phyloP scores from a whole-genome alignment of 2,797 vertebrate genomes.

The Myiotriccus ornatus region DNA sequence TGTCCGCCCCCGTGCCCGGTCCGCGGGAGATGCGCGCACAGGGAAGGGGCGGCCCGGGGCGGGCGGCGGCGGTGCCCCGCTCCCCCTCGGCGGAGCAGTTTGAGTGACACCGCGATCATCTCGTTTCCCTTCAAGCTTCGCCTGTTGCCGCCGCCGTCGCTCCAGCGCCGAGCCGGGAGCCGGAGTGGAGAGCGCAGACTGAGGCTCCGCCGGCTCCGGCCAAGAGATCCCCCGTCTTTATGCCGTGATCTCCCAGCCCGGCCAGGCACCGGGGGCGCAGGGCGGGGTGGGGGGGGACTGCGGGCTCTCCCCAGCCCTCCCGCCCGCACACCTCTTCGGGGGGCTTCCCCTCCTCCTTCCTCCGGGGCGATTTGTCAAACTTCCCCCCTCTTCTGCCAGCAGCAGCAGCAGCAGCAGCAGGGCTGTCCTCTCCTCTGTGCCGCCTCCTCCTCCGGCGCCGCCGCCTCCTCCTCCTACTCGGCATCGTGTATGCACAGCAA shows the following conservation, averaged over 20 bases:
- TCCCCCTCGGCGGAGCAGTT: constrained; percentile 80
- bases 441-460: constrained; percentile 5
- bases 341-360: constrained; percentile 67
- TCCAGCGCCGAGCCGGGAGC: constrained; percentile 75
- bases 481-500: constrained; percentile 81
- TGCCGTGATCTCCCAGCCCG: constrained; percentile 63
- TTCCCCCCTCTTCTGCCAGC: constrained; percentile 60
- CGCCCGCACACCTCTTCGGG: constrained; percentile 40
- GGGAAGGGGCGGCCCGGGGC: constrained; percentile 80
- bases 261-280: constrained; percentile 40
- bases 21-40: constrained; percentile 70
- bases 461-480: constrained; percentile 71
- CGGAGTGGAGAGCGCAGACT: constrained; percentile 63
- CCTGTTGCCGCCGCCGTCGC: constrained; percentile 91
- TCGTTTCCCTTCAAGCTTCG: constrained; percentile 88
- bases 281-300: constrained; percentile 54
- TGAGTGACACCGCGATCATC: constrained; percentile 89
- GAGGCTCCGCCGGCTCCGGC: constrained; percentile 57
- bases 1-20: neutral
- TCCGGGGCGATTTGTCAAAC: constrained; percentile 78
- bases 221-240: constrained; percentile 60
- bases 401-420: constrained; percentile 40
- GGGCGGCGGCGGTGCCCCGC: constrained; percentile 52
- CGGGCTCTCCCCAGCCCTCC: constrained; percentile 67
- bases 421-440: constrained; percentile 54